Evolutionary conservation across 2,113 vertebrate species (phyloP), one percentile per base, ranked within the genome.

Genomic region (Epinephelus moara): DNA sequence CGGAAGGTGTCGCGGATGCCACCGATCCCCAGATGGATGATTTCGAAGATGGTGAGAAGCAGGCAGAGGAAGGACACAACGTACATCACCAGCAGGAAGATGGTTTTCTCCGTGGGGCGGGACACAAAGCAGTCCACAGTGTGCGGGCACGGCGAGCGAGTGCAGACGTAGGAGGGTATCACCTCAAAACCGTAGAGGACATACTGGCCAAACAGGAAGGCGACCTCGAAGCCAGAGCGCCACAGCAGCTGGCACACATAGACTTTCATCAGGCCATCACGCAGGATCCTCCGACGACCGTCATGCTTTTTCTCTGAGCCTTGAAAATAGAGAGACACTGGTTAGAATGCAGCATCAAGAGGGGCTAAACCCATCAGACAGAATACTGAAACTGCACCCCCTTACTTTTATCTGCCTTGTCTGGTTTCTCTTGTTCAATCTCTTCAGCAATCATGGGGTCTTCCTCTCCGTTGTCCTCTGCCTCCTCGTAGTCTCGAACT

Each of bases 21-120:
- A 0, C 97, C 95, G 1, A 97, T 52, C 0, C 97, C 96, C 1
- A 98, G 76, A 17, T 98, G 97, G 66, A 97, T 5, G 2, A 98
- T 96, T 90, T 98, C 97, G 0, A 96, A 93, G 66, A 96, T 0
- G 45, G 96, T 97, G 80, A 98, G 96, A 66, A 96, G 81, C 67
- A 98, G 94, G 90, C 97, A 98, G 84, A 98, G 96, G 62, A 94
- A 92, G 0, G 96, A 97, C 73, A 97, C 96, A 0, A 96, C 95
- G 0, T 98, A 98, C 97, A 98, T 98, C 86, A 97, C 88, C 64
- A 97, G 89, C 50, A 98, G 94, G 90, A 98, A 98, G 88, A 97
- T 97, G 21, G 96, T 96, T 90, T 98, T 98, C 92, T 98, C 97
- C 0, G 97, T 98, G 80, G 97, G 97, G 15, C 97, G 95, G 14